phyloP scores from a whole-genome alignment of 1,140 invertebrate genomes.

The Heliconius hermathena region DNA sequence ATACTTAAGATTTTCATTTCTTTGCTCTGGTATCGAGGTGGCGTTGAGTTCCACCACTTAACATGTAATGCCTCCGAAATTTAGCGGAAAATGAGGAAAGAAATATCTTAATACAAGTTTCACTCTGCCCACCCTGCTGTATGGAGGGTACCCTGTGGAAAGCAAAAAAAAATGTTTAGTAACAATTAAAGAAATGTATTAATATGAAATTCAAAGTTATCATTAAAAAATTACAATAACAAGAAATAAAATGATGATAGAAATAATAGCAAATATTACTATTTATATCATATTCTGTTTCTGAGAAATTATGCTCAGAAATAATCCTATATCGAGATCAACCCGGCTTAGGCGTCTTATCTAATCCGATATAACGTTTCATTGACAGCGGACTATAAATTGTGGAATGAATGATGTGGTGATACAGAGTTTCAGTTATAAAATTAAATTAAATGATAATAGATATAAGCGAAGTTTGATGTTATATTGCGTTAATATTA shows the following conservation, averaged over 20 bases:
- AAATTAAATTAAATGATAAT: neutral
- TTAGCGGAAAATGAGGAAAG: too few species aligned
- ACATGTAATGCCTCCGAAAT: neutral
- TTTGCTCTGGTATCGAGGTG: neutral
- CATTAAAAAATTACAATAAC: neutral
- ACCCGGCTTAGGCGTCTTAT: neutral
- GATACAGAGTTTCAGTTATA: neutral
- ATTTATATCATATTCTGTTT: neutral
- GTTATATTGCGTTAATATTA: too few species aligned
- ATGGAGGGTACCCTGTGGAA: too few species aligned
- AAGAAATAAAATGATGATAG: neutral
- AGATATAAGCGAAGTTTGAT: neutral
- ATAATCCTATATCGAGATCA: neutral
- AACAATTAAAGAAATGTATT: too few species aligned
- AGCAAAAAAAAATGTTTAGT: too few species aligned
- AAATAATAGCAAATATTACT: neutral
- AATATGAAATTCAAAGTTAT: neutral
- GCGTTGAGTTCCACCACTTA: neutral
- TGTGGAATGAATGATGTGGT: slow-evolving; percentile 2
- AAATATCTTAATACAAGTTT: too few species aligned
- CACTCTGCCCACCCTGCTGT: too few species aligned
- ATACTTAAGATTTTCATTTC: neutral
- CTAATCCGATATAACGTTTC: neutral
- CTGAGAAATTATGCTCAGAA: neutral
- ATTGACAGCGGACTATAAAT: slow-evolving; percentile 3